Percentiles rank a stretch among this genome's conserved stretches.
phyloP scores from a whole-genome alignment of 2,797 vertebrate species.

The Scarus forsteni region DNA sequence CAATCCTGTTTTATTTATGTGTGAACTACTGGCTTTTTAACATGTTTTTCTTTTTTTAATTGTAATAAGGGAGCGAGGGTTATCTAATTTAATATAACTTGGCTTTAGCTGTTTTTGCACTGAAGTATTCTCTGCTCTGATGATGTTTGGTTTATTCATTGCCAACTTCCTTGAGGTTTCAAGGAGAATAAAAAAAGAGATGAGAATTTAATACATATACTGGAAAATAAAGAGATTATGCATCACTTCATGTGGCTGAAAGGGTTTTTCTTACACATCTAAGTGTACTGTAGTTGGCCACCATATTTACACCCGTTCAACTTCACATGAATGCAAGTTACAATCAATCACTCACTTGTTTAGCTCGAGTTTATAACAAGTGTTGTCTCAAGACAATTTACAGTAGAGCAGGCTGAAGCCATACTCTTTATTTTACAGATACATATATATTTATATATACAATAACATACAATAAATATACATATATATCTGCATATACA shows the following conservation, averaged over 20 bases:
- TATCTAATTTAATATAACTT: constrained; percentile 67
- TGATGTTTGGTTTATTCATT: constrained; percentile 59
- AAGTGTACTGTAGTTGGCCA: not conserved
- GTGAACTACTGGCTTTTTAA: constrained; percentile 63
- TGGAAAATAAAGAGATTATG: constrained; percentile 69
- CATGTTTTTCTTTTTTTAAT: constrained; percentile 49
- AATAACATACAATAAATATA: too few species aligned
- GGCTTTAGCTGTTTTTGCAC: constrained; percentile 82
- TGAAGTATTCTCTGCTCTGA: constrained; percentile 60
- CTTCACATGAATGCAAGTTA: too few species aligned
- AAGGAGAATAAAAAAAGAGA: constrained; percentile 41
- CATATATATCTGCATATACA: too few species aligned
- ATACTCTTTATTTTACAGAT: too few species aligned
- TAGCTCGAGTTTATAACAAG: too few species aligned
- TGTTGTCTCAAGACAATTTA: too few species aligned
- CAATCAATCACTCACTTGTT: too few species aligned
- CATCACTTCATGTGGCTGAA: constrained; percentile 36
- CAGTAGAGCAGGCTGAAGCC: too few species aligned
- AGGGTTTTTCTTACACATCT: not conserved
- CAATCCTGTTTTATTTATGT: constrained; percentile 63
- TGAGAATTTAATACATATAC: constrained; percentile 71
- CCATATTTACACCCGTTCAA: too few species aligned
- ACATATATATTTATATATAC: too few species aligned
- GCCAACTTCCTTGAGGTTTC: constrained; percentile 38
- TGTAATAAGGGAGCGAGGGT: not conserved